Percentiles rank a stretch among this genome's conserved stretches.
Evolutionary conservation across 2,113 vertebrate species (phyloP).

Genomic region (Pteropus alecto): DNA sequence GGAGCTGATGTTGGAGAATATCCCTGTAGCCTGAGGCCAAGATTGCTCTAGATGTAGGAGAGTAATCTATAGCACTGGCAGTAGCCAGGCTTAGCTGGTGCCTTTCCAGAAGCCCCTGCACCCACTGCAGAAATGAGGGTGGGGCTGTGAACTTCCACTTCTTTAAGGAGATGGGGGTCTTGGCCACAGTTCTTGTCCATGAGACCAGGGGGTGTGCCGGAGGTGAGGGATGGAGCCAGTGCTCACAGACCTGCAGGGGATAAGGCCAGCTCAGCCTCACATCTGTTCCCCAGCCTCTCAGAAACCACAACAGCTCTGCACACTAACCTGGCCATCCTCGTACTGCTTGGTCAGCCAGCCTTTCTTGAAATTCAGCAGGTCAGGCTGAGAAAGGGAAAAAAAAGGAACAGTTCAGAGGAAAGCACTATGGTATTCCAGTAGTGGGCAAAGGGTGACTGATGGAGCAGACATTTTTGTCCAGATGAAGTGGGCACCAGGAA

Average conservation of each 20-base stretch:
- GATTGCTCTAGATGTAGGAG: not conserved
- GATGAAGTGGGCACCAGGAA: not conserved
- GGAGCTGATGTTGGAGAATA: not conserved
- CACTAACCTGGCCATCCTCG: constrained; percentile 93
- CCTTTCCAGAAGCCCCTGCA: not conserved
- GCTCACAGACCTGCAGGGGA: not conserved
- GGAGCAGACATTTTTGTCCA: not conserved
- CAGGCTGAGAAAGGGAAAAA: constrained; percentile 85
- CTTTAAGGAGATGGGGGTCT: not conserved
- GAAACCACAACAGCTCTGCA: not conserved
- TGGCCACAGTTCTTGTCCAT: not conserved
- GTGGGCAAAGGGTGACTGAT: not conserved
- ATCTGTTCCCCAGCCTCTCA: not conserved
- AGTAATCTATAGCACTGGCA: not conserved
- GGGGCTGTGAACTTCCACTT: not conserved
- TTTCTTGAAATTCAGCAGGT: constrained; percentile 99
- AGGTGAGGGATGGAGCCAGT: not conserved
- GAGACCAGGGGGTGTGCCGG: not conserved
- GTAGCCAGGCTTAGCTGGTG: not conserved
- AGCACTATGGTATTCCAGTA: not conserved
- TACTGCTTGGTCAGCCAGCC: constrained; percentile 99
- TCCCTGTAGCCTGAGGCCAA: not conserved
- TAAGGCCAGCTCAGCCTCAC: not conserved
- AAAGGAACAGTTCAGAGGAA: constrained; percentile 28
- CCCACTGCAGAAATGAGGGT: not conserved